Conservation (phyloP, 2,113 vertebrate genomes). For the Scytalopus superciliaris region DNA sequence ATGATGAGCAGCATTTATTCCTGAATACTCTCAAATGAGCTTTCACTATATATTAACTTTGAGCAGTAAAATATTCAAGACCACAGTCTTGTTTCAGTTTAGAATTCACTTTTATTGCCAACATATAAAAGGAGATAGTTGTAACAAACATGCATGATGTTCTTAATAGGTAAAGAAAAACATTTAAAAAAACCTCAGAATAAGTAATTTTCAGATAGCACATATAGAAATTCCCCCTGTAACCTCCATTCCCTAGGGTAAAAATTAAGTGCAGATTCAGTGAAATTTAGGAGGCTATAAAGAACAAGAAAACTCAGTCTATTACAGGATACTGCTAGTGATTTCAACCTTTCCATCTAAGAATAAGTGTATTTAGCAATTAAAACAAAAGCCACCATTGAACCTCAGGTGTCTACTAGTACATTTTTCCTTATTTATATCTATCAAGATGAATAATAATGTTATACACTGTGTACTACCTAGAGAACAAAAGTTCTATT, state of each 20-base stretch:
- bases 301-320: neutral
- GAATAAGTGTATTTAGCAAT: constrained; percentile 10
- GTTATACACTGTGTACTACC: neutral
- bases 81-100: neutral
- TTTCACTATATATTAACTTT: neutral
- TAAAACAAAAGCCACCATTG: constrained; percentile 34
- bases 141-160: neutral
- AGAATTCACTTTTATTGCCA: neutral
- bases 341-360: neutral
- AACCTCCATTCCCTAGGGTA: neutral
- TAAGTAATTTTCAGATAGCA: neutral
- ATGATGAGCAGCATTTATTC: constrained; percentile 29
- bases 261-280: neutral
- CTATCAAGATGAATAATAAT: neutral
- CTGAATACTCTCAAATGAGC: neutral
- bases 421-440: neutral
- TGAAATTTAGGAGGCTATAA: neutral
- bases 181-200: neutral
- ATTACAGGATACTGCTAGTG: neutral
- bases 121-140: neutral
- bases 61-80: constrained; percentile 19
- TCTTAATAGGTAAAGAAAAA: neutral
- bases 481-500: neutral
- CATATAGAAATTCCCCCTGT: neutral
- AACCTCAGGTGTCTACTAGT: neutral